Base-by-base conservation (phyloP, 2,888 invertebrate genomes). In the Campoplex capitator region DNA sequence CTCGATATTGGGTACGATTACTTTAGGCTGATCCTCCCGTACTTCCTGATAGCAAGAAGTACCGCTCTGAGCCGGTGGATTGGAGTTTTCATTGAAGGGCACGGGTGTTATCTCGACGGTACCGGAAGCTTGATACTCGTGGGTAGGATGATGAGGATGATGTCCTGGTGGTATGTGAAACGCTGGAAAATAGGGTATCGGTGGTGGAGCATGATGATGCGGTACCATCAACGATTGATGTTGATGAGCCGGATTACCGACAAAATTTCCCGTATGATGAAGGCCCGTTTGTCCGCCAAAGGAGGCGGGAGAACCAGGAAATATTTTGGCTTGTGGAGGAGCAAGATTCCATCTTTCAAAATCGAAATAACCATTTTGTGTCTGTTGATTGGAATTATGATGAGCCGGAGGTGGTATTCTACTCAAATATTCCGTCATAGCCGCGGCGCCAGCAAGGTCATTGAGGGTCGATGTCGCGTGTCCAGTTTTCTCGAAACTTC, bases 1-100 rank as follows among this genome's bases (percentile, higher is more conserved):
- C 95, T 98, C 98, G 94, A 98, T 97, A 95, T 98, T 97, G 91
- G 98, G 98, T 93, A 98, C 97, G 92, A 98, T 97, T 92, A 98
- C 97, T 96, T 97, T 97, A 90, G 97, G 97, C 95, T 97, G 96
- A 94, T 97, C 97, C 90, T 96, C 96, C 94, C 96, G 93, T 91
- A 95, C 81, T 45, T 89, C 88, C 51, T 84, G 87, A 48, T 83
- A 83, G 16, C 88, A 87, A 0, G 88, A 87, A 0, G 88, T 51
- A 13, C 68, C 42, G 54, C 48, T 51, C 71, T 80, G 42, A 73
- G 32, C 65, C 71, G 67, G 58, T 35, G 86, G 81, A 51, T 75
- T 73, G 3, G 86, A 85, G 78, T 88, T 90, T 35, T 89, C 90
- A 75, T 78, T 88, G 58, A 82, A 90, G 35, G 80, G 80, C 85